Percentiles rank a stretch among this genome's conserved stretches.
Evolutionary conservation across 2,113 vertebrate species (phyloP).

Genomic region (Antigone vipio): DNA sequence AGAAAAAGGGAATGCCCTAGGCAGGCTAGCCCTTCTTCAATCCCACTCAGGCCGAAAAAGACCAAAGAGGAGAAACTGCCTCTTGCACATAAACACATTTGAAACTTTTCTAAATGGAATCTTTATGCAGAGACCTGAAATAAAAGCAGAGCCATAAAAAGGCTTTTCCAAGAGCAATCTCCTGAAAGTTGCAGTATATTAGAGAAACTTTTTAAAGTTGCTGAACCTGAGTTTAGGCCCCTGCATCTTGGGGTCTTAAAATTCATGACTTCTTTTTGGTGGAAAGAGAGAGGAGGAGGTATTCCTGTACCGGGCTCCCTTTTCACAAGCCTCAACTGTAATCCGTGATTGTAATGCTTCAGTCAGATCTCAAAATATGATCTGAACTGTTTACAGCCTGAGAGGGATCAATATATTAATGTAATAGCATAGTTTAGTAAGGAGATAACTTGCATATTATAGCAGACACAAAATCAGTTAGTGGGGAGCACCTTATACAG

Average conservation of each 20-base stretch:
- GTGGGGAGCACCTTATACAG: neutral
- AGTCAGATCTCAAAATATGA: neutral
- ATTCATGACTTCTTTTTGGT: neutral
- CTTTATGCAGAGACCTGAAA: conserved; percentile 31
- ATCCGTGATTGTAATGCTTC: neutral
- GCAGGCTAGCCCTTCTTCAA: conserved; percentile 7
- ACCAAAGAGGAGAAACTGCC: conserved; percentile 8
- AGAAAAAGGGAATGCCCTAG: conserved; percentile 7
- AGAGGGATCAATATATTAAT: neutral
- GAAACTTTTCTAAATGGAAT: conserved; percentile 35
- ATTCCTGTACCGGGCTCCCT: neutral
- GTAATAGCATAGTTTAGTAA: neutral
- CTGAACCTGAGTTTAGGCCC: neutral
- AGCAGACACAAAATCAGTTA: neutral
- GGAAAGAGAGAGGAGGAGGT: neutral
- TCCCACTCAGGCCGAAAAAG: neutral
- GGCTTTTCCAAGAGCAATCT: conserved; percentile 31
- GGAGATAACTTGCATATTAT: neutral
- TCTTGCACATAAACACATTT: conserved; percentile 25
- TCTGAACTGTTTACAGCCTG: neutral
- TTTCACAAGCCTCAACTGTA: neutral
- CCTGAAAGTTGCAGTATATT: conserved; percentile 21
- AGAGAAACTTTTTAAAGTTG: neutral
- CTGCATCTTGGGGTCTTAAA: neutral
- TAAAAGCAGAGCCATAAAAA: conserved; percentile 14